These are phyloP conservation scores for Blastomussa wellsi DNA, from an alignment of 92 coral and sea anemone species.

Conservation along the genomic window DNA sequence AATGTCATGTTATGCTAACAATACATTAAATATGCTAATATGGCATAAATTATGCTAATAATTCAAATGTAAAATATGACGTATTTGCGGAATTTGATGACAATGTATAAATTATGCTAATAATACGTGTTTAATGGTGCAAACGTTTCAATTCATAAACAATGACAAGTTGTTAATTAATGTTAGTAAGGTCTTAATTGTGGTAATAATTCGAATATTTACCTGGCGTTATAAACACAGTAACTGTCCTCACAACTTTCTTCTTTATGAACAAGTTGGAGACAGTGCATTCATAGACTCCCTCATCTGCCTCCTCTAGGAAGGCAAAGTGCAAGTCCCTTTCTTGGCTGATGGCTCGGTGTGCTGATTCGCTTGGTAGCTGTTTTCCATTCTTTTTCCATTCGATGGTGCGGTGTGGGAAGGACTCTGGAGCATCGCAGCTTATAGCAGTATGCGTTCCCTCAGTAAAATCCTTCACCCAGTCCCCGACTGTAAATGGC, in stretches of 20 bases:
- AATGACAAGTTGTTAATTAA: neutral
- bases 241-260: slow-evolving; percentile 60
- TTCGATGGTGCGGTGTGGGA: slow-evolving; percentile 65
- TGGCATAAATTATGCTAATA: neutral
- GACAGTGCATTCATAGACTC: slow-evolving; percentile 73
- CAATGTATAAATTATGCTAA: too few relatives aligned
- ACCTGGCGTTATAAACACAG: slow-evolving; percentile 70
- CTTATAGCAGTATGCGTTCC: slow-evolving; percentile 46
- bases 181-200: neutral
- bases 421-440: slow-evolving; percentile 80
- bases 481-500: slow-evolving; percentile 51
- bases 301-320: slow-evolving; percentile 49
- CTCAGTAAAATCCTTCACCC: slow-evolving; percentile 49
- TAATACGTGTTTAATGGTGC: too few relatives aligned
- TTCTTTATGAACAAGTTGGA: slow-evolving; percentile 57
- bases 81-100: too few relatives aligned
- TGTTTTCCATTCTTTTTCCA: slow-evolving; percentile 65
- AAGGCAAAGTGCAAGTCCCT: slow-evolving; percentile 79
- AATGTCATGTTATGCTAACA: neutral
- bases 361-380: slow-evolving; percentile 53
- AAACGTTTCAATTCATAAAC: neutral
- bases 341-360: slow-evolving; percentile 65
- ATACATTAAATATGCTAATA: neutral
- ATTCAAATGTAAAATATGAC: too few relatives aligned
- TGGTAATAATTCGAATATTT: neutral